These are phyloP conservation scores for Microtus montanus DNA, from an alignment of 2,113 vertebrate genomes.

Conservation along the genomic window DNA sequence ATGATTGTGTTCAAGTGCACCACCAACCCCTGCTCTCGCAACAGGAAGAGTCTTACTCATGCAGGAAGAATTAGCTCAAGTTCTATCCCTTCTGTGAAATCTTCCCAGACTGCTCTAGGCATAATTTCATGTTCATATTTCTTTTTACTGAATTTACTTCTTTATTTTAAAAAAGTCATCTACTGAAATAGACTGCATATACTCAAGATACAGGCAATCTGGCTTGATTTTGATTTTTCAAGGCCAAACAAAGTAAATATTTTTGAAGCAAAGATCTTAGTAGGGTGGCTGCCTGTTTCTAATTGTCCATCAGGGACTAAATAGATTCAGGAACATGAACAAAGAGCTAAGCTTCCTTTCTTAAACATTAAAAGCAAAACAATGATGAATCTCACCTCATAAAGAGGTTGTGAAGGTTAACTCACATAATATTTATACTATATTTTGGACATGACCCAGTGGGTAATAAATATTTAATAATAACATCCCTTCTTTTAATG, in stretches of 20 bases:
- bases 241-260: conserved; percentile 34
- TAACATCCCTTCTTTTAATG: neutral
- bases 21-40: neutral
- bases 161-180: neutral
- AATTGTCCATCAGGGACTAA: neutral
- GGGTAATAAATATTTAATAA: neutral
- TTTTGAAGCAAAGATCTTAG: conserved; percentile 26
- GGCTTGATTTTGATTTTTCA: neutral
- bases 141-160: neutral
- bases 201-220: neutral
- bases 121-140: neutral
- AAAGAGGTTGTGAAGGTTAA: neutral
- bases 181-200: neutral
- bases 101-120: neutral
- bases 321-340: neutral
- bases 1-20: neutral
- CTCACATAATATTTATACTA: neutral
- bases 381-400: neutral
- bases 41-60: neutral
- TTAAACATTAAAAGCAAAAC: conserved; percentile 6
- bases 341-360: conserved; percentile 6
- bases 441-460: neutral
- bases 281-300: neutral
- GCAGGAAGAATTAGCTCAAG: neutral
- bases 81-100: neutral